Percentiles rank a stretch among this genome's conserved stretches.
phyloP scores from a whole-genome alignment of 2,797 vertebrate species.

The Buphagus erythrorhynchus region DNA sequence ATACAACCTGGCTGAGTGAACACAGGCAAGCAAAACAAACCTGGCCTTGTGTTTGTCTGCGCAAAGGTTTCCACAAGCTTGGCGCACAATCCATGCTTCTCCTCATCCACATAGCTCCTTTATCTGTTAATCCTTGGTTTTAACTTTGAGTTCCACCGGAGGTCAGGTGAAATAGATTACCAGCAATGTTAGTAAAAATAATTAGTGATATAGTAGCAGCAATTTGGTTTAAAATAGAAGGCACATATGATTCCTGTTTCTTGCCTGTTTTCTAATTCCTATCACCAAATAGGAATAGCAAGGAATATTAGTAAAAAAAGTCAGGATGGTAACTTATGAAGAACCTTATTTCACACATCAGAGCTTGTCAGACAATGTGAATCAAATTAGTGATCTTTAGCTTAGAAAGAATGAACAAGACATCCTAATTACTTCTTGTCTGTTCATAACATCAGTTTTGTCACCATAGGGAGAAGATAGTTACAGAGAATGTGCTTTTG shows the following conservation, averaged over 20 bases:
- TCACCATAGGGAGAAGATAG: not conserved
- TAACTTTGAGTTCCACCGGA: not conserved
- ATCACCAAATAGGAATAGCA: not conserved
- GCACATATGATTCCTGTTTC: not conserved
- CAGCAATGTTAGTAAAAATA: not conserved
- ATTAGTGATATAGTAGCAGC: not conserved
- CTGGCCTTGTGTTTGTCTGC: not conserved
- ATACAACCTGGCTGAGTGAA: not conserved
- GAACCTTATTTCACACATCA: conserved; percentile 44
- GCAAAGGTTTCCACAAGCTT: not conserved
- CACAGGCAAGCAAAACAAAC: not conserved
- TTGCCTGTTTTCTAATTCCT: not conserved
- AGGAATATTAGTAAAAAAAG: not conserved
- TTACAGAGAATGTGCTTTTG: not conserved
- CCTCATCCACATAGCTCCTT: not conserved
- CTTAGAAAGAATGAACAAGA: not conserved
- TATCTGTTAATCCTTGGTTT: not conserved
- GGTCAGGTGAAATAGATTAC: not conserved
- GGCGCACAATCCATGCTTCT: not conserved
- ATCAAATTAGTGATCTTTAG: conserved; percentile 3
- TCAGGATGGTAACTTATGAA: not conserved
- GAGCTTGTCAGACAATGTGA: not conserved
- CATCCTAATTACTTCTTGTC: not conserved
- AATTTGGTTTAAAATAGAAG: not conserved
- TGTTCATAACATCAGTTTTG: not conserved